Evolutionary conservation across 2,888 invertebrate genomes (phyloP).

Genomic region (Caenorhabditis panamensis): DNA sequence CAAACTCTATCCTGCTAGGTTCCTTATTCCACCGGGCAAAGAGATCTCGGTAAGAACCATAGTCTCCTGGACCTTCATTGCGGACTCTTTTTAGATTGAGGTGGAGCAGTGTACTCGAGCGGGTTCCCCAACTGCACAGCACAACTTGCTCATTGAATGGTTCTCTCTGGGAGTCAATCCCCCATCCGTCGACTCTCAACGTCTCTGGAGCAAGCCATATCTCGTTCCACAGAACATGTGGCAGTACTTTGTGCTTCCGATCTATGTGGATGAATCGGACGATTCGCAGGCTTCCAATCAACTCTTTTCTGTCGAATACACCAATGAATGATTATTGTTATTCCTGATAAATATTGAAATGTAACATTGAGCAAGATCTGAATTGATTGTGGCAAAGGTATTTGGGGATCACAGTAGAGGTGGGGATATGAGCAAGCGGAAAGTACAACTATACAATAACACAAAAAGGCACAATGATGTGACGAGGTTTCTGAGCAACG

Average conservation of each 20-base stretch:
- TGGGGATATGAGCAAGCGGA: background rate
- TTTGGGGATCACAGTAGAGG: conserved; percentile 1
- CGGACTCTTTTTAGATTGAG: conserved; percentile 34
- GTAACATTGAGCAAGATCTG: conserved; percentile 7
- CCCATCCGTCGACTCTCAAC: conserved; percentile 29
- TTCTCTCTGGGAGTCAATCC: conserved; percentile 38
- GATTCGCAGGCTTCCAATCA: conserved; percentile 2
- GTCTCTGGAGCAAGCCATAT: conserved; percentile 51
- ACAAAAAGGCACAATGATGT: conserved; percentile 6
- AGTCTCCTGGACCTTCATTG: background rate
- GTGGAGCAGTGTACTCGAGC: conserved; percentile 34
- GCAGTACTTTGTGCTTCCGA: conserved; percentile 56
- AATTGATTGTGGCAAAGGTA: conserved; percentile 1
- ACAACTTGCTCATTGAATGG: conserved; percentile 49
- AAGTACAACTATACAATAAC: background rate
- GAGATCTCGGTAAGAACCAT: conserved; percentile 45
- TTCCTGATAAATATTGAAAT: background rate
- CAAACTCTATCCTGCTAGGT: conserved; percentile 54
- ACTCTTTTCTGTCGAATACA: background rate
- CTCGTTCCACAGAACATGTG: conserved; percentile 37
- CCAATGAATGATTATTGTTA: background rate
- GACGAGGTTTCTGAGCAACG: conserved; percentile 4
- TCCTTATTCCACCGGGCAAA: conserved; percentile 55
- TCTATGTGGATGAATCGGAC: conserved; percentile 43
- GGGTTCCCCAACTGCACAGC: conserved; percentile 20